Evolutionary conservation across 2,113 vertebrate genomes (phyloP).

Genomic region (Eira barbara): DNA sequence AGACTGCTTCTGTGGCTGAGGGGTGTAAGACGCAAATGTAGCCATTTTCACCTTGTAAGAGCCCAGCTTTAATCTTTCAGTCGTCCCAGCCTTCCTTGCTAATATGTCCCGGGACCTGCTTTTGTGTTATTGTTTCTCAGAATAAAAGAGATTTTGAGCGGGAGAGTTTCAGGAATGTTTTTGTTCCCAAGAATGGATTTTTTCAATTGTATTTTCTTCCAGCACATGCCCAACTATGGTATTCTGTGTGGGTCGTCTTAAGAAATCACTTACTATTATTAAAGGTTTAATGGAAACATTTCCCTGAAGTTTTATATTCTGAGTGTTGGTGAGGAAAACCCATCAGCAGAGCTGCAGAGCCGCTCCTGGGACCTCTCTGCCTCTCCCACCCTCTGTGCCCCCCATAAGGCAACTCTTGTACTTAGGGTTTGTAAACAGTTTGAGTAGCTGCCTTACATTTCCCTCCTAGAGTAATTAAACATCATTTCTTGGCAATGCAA

Average conservation of each 20-base stretch:
- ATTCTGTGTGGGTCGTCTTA: background rate
- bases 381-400: background rate
- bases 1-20: background rate
- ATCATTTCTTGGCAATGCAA: conserved; percentile 54
- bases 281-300: background rate
- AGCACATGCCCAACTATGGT: background rate
- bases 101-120: background rate
- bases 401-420: background rate
- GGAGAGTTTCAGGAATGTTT: background rate
- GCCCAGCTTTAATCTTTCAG: background rate
- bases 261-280: background rate
- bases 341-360: too few species aligned
- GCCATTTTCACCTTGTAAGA: background rate
- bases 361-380: background rate
- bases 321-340: background rate
- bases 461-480: conserved; percentile 31
- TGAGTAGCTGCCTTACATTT: background rate
- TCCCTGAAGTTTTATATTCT: background rate
- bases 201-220: background rate
- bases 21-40: background rate
- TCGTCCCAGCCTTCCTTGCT: background rate
- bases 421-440: background rate
- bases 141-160: background rate
- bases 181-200: background rate
- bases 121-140: background rate